Conservation (phyloP, 37 sponge, comb jelly and placozoan genomes). For the Petrosia ficiformis region DNA sequence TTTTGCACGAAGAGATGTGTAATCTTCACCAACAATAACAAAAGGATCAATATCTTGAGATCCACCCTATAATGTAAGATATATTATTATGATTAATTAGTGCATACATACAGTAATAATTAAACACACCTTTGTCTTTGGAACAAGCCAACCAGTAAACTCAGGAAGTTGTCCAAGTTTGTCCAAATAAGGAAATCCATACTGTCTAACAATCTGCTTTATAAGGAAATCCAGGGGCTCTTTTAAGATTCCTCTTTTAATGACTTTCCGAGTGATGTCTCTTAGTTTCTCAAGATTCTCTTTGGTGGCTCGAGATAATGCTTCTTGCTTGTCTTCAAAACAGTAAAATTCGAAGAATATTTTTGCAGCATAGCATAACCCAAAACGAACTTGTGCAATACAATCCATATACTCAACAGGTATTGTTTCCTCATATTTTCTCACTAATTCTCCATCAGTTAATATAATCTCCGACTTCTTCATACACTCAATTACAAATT, state of each 20-base stretch:
- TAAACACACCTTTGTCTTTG: background rate
- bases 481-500: background rate
- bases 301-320: background rate
- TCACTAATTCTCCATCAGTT: background rate
- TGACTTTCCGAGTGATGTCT: background rate
- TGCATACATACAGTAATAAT: background rate
- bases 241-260: background rate
- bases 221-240: background rate
- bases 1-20: background rate
- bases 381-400: conserved; percentile 1
- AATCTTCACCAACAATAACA: background rate
- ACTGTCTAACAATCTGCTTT: conserved; percentile 5
- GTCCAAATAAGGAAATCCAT: conserved; percentile 5
- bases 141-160: background rate
- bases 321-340: background rate
- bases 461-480: background rate
- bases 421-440: background rate
- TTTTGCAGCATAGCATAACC: background rate
- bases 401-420: background rate
- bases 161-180: background rate
- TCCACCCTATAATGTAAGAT: background rate
- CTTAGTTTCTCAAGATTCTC: background rate
- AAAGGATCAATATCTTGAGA: background rate
- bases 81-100: background rate
- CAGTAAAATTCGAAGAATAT: background rate